phyloP scores from a whole-genome alignment of 2,113 vertebrate species.

The Sapayoa aenigma region DNA sequence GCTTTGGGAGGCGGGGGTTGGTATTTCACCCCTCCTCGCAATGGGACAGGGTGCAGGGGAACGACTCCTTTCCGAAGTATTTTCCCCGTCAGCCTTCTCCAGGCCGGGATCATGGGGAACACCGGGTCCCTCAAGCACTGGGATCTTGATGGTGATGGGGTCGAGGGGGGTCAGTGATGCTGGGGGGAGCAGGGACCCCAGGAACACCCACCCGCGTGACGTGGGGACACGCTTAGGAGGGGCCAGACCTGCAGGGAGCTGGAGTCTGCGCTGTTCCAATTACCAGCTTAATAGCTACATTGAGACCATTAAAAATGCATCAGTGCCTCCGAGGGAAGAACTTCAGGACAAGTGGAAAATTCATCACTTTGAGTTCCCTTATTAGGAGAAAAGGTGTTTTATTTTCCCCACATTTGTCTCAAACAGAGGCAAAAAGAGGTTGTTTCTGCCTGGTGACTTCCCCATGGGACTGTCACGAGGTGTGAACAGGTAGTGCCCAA shows the following conservation, averaged over 20 bases:
- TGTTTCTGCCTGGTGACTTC: not conserved
- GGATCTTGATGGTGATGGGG: accelerated
- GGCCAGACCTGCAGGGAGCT: not conserved
- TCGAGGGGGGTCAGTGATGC: accelerated
- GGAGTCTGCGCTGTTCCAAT: conserved; percentile 1
- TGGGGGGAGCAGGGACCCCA: not conserved
- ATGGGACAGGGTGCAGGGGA: not conserved
- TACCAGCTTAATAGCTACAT: not conserved
- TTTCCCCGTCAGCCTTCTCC: not conserved
- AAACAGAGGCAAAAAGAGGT: not conserved
- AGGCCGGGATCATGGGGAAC: not conserved
- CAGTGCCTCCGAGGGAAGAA: conserved; percentile 2
- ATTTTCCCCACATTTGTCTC: not conserved
- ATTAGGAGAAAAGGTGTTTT: not conserved
- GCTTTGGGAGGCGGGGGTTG: too few species aligned
- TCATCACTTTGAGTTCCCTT: conserved; percentile 28
- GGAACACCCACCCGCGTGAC: not conserved
- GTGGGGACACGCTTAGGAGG: not conserved
- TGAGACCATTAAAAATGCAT: conserved; percentile 25
- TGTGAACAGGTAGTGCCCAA: not conserved
- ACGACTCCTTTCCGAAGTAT: not conserved
- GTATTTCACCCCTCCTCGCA: not conserved
- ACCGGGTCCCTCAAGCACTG: accelerated
- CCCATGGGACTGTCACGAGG: not conserved
- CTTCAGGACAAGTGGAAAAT: conserved; percentile 11